Evolutionary conservation across 1,140 invertebrate species (phyloP), one percentile per base, ranked within the genome.

Genomic region (Arctopsyche grandis): DNA sequence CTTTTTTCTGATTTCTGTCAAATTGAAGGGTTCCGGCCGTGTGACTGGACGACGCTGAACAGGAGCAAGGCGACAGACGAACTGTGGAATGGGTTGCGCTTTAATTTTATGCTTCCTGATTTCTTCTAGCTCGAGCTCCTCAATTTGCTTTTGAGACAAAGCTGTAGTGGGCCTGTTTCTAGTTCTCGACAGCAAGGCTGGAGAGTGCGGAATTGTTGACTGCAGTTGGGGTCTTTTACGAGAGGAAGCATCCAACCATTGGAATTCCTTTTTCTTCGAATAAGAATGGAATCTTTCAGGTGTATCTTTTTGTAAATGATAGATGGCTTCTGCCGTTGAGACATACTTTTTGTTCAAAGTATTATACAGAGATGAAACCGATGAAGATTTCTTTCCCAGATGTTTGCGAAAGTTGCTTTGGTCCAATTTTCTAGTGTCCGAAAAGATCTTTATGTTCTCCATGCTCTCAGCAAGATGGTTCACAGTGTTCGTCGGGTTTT

Each of bases 301-400:
- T 0, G 87, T 89, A 1, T 82, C 83, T 16, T 78, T 84, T 38
- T 89, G 86, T n/a, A 86, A 86, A 44, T 86, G 86, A 0, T 83
- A 84, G 12, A 88, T 83, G 0, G 86, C 86, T 73, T 89, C 87
- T 7, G 88, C 87, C 60, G 88, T 77, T 29, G 87, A 86, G 0
- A 89, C 71, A 77, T 85, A 88, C 5, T 86, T 83, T 9, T 14
- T 56, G 22, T 56, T 26, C 12, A 26, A 5, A 69, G 48, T 77
- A 52, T 24, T 76, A n/a, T 16, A 16, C 9, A 76, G 29, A 0
- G 74, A 76, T 10, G 56, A 63, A 16, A 66, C 16, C n/a, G 74
- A 76, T 3, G 29, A 63, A 14, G 56, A 60, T 44, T 76, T 76
- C 16, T 63, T 76, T 38, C 19, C 69, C 21, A 24, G 22, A 22